phyloP scores from a whole-genome alignment of 1,140 invertebrate genomes.

The Tetragnatha versicolor region DNA sequence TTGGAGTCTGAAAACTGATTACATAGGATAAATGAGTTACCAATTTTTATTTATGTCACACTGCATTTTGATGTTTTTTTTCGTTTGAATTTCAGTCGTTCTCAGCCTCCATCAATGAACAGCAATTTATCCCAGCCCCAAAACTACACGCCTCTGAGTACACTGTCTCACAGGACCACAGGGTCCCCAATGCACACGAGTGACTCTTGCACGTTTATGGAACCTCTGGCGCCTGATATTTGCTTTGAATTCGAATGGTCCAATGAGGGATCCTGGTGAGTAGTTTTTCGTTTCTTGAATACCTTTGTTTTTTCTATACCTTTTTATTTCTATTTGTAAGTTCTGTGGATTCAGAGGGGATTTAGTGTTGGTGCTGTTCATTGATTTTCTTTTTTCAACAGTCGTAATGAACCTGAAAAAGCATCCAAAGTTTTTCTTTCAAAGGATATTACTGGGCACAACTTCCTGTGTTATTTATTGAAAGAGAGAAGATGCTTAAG shows the following conservation, averaged over 20 bases:
- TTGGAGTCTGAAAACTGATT: too few species aligned
- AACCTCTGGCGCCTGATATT: conserved; percentile 81
- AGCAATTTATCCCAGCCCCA: conserved; percentile 58
- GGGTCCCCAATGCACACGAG: neutral
- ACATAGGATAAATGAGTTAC: too few species aligned
- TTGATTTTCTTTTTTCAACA: conserved; percentile 52
- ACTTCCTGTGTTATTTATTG: conserved; percentile 83
- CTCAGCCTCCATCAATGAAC: conserved; percentile 61
- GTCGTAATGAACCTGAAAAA: conserved; percentile 63
- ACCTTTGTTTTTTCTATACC: neutral
- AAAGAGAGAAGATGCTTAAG: too few species aligned
- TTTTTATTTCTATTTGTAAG: neutral
- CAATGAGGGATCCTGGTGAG: conserved; percentile 65
- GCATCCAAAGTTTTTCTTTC: conserved; percentile 82
- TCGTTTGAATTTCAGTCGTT: too few species aligned
- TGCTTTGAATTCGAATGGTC: conserved; percentile 90
- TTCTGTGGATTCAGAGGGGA: neutral
- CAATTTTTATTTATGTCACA: neutral
- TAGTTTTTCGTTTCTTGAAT: neutral
- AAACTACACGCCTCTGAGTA: conserved; percentile 58
- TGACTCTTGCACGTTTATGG: conserved; percentile 63
- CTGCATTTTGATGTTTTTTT: conserved; percentile 21
- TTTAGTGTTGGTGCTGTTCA: neutral
- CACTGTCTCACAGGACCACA: conserved; percentile 57
- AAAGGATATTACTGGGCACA: conserved; percentile 81